These are phyloP conservation scores for Regulus satrapa DNA, from an alignment of 2,113 vertebrate species.

Conservation along the genomic window DNA sequence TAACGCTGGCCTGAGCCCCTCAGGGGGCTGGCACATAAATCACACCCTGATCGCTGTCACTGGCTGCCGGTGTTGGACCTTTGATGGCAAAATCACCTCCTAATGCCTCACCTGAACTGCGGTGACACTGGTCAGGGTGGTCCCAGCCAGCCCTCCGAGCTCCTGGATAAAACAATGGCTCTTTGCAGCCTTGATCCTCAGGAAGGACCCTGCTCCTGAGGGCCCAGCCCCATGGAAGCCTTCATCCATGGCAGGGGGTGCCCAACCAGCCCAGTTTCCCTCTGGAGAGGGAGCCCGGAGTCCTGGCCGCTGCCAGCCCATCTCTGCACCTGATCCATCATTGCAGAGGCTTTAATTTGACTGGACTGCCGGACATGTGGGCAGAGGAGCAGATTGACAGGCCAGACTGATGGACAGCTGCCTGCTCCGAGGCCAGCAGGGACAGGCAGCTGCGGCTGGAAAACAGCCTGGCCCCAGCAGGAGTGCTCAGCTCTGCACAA, in stretches of 20 bases:
- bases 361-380: neutral
- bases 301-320: neutral
- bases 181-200: neutral
- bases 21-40: neutral
- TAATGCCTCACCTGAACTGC: neutral
- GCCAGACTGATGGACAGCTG: conserved; percentile 16
- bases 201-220: neutral
- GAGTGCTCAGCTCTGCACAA: neutral
- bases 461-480: neutral
- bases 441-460: neutral
- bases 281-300: neutral
- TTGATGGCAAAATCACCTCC: neutral
- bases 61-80: neutral
- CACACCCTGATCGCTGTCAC: neutral
- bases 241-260: accelerated
- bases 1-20: neutral
- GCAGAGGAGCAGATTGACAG: neutral
- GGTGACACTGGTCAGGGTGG: neutral
- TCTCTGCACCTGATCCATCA: accelerated
- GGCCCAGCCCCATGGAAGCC: neutral
- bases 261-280: neutral
- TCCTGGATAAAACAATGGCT: accelerated
- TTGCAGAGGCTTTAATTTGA: neutral
- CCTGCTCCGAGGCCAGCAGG: neutral
- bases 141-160: accelerated